These are phyloP conservation scores for Vireo altiloquus DNA, from an alignment of 2,113 vertebrate genomes.

Conservation along the genomic window DNA sequence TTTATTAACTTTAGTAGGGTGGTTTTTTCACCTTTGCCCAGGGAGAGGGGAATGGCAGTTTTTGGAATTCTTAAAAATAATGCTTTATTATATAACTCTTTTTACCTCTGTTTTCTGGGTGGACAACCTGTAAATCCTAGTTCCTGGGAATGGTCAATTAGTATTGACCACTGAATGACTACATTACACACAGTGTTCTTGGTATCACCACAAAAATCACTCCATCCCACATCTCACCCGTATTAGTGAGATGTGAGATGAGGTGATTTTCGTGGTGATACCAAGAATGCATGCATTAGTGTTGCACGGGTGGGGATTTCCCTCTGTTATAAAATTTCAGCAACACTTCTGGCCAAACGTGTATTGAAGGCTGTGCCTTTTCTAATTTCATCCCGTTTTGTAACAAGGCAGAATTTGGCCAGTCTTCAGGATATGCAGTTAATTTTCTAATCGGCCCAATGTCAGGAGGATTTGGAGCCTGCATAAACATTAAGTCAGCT, in stretches of 20 bases:
- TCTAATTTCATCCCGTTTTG: not conserved
- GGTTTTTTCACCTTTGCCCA: not conserved
- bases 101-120: not conserved
- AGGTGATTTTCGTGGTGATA: not conserved
- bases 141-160: not conserved
- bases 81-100: not conserved
- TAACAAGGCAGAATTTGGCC: not conserved
- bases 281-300: not conserved
- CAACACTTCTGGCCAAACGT: not conserved
- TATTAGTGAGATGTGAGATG: not conserved
- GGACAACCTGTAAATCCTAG: fast-evolving
- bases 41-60: not conserved
- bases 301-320: not conserved
- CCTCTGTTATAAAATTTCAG: not conserved
- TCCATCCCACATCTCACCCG: no score
- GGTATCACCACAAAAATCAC: no score
- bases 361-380: not conserved
- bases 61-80: not conserved
- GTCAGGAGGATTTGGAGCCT: not conserved
- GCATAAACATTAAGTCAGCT: not conserved
- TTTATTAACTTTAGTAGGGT: not conserved
- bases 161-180: not conserved
- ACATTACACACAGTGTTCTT: fast-evolving
- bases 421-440: not conserved
- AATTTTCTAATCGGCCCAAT: not conserved